phyloP scores from a whole-genome alignment of 2,797 vertebrate species.

The Diceros bicornis region DNA sequence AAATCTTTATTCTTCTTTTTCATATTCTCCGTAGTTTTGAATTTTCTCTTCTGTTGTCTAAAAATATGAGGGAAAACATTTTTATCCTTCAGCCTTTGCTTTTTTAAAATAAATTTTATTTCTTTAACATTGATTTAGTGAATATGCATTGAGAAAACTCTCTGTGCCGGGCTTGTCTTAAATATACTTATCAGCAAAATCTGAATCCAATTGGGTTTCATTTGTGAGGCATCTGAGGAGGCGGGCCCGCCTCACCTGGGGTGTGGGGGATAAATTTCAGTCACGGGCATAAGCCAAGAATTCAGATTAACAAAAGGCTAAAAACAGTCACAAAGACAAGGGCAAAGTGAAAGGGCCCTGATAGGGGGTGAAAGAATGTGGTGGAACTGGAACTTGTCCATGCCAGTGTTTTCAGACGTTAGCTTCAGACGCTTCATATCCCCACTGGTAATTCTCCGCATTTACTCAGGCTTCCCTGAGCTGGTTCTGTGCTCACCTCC shows the following conservation, averaged over 20 bases:
- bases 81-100: background rate
- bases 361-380: background rate
- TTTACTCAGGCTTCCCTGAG: accelerated
- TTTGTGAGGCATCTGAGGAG: too few species aligned
- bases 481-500: background rate
- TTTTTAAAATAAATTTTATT: background rate
- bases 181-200: background rate
- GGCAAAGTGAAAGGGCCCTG: background rate
- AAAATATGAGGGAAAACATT: background rate
- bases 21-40: background rate
- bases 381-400: background rate
- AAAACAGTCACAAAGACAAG: background rate
- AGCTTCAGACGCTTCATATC: background rate
- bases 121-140: background rate
- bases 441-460: background rate
- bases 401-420: background rate
- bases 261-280: too few species aligned
- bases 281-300: accelerated
- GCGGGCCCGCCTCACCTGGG: accelerated
- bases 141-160: background rate
- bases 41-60: background rate
- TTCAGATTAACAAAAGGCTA: background rate
- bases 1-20: background rate
- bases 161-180: background rate
- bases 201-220: background rate